Percentiles rank a stretch among this genome's conserved stretches.
Conservation (phyloP, 35 echinoderm and acorn worm species). For the Eucidaris tribuloides region DNA sequence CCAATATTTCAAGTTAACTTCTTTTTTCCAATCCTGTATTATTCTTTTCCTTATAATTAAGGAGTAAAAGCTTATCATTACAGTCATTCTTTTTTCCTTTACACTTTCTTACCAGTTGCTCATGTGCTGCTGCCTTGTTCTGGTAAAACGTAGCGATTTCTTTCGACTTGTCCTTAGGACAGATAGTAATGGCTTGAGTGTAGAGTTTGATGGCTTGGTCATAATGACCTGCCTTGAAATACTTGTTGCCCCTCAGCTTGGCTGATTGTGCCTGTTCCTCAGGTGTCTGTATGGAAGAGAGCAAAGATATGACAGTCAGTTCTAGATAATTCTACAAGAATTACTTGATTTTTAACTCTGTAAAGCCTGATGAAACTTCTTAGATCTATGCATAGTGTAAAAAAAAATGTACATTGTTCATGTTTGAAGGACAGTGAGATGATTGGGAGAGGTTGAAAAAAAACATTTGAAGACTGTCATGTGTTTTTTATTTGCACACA, state of each 20-base stretch:
- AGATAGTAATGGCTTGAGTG: constrained; percentile 81
- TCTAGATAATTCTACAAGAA: not conserved
- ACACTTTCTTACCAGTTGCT: constrained; percentile 82
- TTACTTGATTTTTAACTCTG: not conserved
- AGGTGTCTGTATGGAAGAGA: constrained; percentile 49
- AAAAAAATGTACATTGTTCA: not conserved
- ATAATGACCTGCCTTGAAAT: constrained; percentile 78
- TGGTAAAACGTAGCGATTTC: constrained; percentile 90
- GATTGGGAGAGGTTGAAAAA: too few relatives aligned
- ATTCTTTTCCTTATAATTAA: too few relatives aligned
- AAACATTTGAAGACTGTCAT: not conserved
- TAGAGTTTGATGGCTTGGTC: constrained; percentile 76
- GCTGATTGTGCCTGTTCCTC: constrained; percentile 78
- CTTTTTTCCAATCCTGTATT: too few relatives aligned
- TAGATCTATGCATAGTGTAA: not conserved
- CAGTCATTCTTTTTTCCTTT: too few relatives aligned
- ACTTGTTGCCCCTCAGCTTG: constrained; percentile 96
- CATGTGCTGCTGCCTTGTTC: constrained; percentile 87
- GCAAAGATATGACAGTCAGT: not conserved
- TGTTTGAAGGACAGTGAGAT: too few relatives aligned
- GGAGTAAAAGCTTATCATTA: too few relatives aligned
- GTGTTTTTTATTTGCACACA: not conserved
- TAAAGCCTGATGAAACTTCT: not conserved
- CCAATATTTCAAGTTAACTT: too few relatives aligned
- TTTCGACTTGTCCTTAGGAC: constrained; percentile 61